Base-by-base conservation (phyloP, 2,888 invertebrate species). In the Xestia sexstrigata region DNA sequence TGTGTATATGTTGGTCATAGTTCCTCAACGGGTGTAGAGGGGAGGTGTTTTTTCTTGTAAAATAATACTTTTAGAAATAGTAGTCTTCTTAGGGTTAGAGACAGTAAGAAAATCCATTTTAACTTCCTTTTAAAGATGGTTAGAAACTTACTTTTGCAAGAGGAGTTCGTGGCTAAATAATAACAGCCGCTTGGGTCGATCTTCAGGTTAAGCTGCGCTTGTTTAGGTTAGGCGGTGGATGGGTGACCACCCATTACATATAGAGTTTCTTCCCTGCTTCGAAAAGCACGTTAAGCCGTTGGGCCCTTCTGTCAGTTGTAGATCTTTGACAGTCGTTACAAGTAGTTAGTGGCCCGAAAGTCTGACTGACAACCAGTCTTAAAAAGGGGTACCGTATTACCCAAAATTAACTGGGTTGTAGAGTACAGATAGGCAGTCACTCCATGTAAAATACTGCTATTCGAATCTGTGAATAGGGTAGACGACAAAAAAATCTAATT, bases 1-100 rank as follows among this genome's bases (percentile, higher is more conserved):
- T 89, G 81, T 85, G 68, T 85, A 84, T 85, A 81, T 88, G 67
- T 86, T 49, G 85, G 85, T 71, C 85, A 81, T 84, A 79, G 80
- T 82, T 85, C 75, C 78, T 42, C 71, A 82, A 81, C 17, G 39
- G 15, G 8, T n/a, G 2, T 30, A 49, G 20, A 20, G n/a, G 58
- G 15, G n/a, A 13, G n/a, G 23, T 45, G 45, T 52, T 13, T 60
- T 60, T 17, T 30, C 17, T 11, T 30, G 20, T 35, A n/a, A 55
- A 2, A 23, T 23, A 0, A 30, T 17, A 17, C 26, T 17, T 26
- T 58, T 65, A 65, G n/a, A 39, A n/a, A n/a, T n/a, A n/a, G n/a
- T n/a, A n/a, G 39, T 3, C 60, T 58, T n/a, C 26, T 58, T 6
- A 26, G 6, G 2, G 15, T 58, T 15, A 58, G 58, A 55, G 5